phyloP scores from a whole-genome alignment of 1,140 invertebrate genomes.

The Pseudomyrmex flavicornis region DNA sequence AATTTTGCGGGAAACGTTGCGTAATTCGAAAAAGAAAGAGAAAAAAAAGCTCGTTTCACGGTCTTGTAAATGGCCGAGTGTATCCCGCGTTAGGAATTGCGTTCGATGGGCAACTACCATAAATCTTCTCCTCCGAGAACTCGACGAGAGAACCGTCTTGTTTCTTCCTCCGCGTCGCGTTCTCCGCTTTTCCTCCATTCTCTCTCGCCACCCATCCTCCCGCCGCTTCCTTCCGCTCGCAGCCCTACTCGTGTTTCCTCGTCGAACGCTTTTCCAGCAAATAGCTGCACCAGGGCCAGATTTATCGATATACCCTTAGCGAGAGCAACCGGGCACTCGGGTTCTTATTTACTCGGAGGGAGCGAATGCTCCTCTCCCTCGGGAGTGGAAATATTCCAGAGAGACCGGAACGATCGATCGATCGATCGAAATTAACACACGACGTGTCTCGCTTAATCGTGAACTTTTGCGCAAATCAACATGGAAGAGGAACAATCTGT shows the following conservation, averaged over 20 bases:
- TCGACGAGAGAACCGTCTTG: slow-evolving; percentile 63
- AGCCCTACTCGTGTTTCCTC: slow-evolving; percentile 60
- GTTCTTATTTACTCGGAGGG: slow-evolving; percentile 58
- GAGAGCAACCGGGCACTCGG: slow-evolving; percentile 62
- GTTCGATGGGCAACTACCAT: slow-evolving; percentile 68
- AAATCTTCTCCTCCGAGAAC: slow-evolving; percentile 63
- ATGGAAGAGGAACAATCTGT: slow-evolving; percentile 62
- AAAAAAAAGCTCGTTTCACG: slow-evolving; percentile 23
- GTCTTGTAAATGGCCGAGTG: slow-evolving; percentile 57
- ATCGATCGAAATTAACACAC: slow-evolving; percentile 52
- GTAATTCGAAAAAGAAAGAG: slow-evolving; percentile 16
- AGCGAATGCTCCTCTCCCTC: slow-evolving; percentile 37
- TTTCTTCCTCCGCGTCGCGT: slow-evolving; percentile 45
- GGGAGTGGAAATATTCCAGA: slow-evolving; percentile 56
- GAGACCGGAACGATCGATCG: slow-evolving; percentile 11
- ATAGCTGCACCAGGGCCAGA: slow-evolving; percentile 67
- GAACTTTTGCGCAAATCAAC: slow-evolving; percentile 28
- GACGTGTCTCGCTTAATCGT: background rate
- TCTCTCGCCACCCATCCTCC: background rate
- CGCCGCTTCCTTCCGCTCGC: background rate
- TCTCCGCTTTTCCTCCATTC: slow-evolving; percentile 1
- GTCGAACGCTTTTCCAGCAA: slow-evolving; percentile 69
- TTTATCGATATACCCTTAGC: slow-evolving; percentile 68
- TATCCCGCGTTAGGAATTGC: slow-evolving; percentile 47
- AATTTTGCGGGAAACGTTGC: background rate